phyloP scores from a whole-genome alignment of 2,113 vertebrate genomes.

The Heterotilapia buettikoferi region DNA sequence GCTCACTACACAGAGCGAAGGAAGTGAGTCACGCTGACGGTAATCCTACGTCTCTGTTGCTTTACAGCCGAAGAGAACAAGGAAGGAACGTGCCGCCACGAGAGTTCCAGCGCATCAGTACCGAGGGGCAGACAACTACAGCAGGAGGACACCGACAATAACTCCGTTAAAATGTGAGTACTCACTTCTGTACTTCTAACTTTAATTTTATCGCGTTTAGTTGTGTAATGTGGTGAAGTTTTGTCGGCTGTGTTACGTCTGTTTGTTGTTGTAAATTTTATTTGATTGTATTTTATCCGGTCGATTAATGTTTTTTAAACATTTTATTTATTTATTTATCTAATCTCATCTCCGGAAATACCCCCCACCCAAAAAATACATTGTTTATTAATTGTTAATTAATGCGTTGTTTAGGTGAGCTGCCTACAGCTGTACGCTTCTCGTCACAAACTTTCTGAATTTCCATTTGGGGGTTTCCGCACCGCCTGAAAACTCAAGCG shows the following conservation, averaged over 20 bases:
- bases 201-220: neutral
- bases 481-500: neutral
- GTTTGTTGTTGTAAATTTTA: neutral
- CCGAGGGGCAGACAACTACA: neutral
- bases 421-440: neutral
- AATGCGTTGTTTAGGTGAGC: neutral
- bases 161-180: neutral
- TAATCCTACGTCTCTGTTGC: conserved; percentile 48
- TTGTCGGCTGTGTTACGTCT: neutral
- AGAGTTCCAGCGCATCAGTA: conserved; percentile 15
- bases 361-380: neutral
- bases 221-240: neutral
- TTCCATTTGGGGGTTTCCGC: conserved; percentile 54
- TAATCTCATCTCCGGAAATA: neutral
- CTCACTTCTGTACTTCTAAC: neutral
- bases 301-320: neutral
- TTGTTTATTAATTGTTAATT: neutral
- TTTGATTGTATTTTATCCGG: neutral
- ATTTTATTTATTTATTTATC: neutral
- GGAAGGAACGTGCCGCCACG: conserved; percentile 65
- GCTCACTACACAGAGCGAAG: conserved; percentile 24
- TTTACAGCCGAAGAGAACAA: conserved; percentile 38
- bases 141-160: neutral
- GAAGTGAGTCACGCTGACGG: conserved; percentile 75
- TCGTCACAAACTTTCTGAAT: neutral